Percentiles rank a stretch among this genome's conserved stretches.
Conservation (phyloP, 2,888 invertebrate species). For the Drosophila setosimentum region DNA sequence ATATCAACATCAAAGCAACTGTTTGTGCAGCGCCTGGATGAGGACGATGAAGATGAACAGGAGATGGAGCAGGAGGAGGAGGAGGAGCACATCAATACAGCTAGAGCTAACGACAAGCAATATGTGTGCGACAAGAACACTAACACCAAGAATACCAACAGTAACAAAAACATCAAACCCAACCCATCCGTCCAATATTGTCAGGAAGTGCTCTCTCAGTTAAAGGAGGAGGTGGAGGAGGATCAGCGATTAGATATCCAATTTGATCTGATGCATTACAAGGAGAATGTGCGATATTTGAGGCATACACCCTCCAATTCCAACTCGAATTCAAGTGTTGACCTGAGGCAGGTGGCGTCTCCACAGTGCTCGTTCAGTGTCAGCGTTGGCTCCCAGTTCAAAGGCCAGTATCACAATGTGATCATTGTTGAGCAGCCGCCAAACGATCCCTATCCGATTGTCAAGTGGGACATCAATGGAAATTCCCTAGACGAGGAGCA, state of each 20-base stretch:
- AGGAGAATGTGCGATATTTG: constrained; percentile 83
- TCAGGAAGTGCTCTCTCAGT: constrained; percentile 41
- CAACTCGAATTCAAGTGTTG: constrained; percentile 82
- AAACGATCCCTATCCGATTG: constrained; percentile 74
- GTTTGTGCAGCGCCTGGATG: constrained; percentile 79
- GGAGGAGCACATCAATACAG: constrained; percentile 30
- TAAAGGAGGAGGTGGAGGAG: constrained; percentile 30
- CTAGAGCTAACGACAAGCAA: constrained; percentile 48
- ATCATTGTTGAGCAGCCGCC: constrained; percentile 79
- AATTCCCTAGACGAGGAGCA: constrained; percentile 82
- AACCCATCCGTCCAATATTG: constrained; percentile 60
- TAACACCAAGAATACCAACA: constrained; percentile 17
- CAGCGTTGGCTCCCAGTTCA: constrained; percentile 78
- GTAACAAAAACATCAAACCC: constrained; percentile 26
- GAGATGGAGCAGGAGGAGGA: constrained; percentile 27
- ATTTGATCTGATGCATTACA: constrained; percentile 83
- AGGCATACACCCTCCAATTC: constrained; percentile 84
- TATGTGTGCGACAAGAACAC: constrained; percentile 26
- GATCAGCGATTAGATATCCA: constrained; percentile 58
- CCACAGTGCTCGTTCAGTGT: constrained; percentile 70
- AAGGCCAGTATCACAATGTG: constrained; percentile 80
- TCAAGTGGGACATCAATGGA: constrained; percentile 84
- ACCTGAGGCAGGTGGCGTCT: constrained; percentile 38
- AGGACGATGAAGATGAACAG: constrained; percentile 75
- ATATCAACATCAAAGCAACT: constrained; percentile 79